These are phyloP conservation scores for Zaprionus tsacasi DNA, from an alignment of 1,140 invertebrate genomes.

Conservation along the genomic window DNA sequence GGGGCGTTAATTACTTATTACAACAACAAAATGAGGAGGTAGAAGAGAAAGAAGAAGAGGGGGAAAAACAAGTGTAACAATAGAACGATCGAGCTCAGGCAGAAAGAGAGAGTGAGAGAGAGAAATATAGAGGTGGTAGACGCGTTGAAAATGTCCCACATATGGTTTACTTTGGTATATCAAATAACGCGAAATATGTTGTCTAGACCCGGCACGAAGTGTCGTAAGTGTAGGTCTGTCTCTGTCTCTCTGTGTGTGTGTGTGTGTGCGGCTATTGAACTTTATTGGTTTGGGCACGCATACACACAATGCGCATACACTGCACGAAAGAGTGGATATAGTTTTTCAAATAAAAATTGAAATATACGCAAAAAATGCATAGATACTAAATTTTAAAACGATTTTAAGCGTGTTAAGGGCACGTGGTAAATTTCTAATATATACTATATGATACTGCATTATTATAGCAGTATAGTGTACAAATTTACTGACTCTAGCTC, in stretches of 20 bases:
- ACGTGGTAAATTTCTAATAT: too few species aligned
- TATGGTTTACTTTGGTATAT: slow-evolving; percentile 41
- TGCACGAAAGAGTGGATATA: neutral
- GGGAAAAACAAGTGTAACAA: slow-evolving; percentile 19
- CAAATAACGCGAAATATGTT: slow-evolving; percentile 60
- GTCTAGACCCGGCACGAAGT: slow-evolving; percentile 41
- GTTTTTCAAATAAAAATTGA: too few species aligned
- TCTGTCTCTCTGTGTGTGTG: slow-evolving; percentile 4
- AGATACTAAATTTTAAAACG: too few species aligned
- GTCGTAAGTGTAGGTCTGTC: slow-evolving; percentile 9
- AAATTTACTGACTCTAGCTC: too few species aligned
- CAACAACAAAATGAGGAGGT: neutral
- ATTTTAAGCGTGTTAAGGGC: too few species aligned
- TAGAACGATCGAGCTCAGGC: slow-evolving; percentile 4
- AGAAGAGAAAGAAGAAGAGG: neutral
- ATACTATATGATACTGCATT: too few species aligned
- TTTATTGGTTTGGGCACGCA: slow-evolving; percentile 10
- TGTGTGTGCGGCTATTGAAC: slow-evolving; percentile 18
- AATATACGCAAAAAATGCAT: too few species aligned
- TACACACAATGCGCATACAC: slow-evolving; percentile 10
- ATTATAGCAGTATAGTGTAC: too few species aligned
- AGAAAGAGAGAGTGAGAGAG: neutral
- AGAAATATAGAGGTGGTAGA: neutral
- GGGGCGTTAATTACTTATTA: slow-evolving; percentile 34
- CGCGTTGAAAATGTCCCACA: slow-evolving; percentile 27